These are phyloP conservation scores for Syrphus vitripennis DNA, from an alignment of 2,888 invertebrate genomes.

Conservation along the genomic window DNA sequence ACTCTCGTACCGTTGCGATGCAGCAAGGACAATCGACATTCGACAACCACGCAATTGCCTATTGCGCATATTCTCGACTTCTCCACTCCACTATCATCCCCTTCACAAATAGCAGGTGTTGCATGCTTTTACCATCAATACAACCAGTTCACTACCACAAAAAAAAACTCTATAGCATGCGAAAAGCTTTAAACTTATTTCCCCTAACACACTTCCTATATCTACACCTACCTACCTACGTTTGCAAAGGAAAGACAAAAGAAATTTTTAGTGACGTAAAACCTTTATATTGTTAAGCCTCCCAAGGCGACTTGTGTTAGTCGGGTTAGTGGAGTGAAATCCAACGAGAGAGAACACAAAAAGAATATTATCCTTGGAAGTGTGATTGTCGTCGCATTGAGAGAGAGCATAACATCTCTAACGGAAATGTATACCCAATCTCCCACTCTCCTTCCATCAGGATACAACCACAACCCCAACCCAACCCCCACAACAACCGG, in stretches of 20 bases:
- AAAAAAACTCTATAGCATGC: background rate
- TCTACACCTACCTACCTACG: no score
- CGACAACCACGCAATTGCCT: background rate
- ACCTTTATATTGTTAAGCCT: constrained; percentile 18
- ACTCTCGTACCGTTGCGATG: background rate
- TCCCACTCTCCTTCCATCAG: background rate
- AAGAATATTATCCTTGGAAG: constrained; percentile 43
- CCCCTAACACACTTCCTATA: background rate
- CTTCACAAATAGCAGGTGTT: constrained; percentile 15
- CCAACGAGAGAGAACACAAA: constrained; percentile 4
- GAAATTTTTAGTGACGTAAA: constrained; percentile 50
- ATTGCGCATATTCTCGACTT: constrained; percentile 2
- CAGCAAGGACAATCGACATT: background rate
- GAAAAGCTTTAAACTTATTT: constrained; percentile 11
- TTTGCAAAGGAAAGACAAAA: constrained; percentile 22
- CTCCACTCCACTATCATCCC: background rate
- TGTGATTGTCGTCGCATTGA: constrained; percentile 57
- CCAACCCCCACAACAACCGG: background rate
- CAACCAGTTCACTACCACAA: background rate
- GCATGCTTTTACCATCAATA: background rate
- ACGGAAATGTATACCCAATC: background rate
- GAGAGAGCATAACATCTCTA: constrained; percentile 10
- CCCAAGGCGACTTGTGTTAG: constrained; percentile 61
- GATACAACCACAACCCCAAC: no score
- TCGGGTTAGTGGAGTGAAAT: constrained; percentile 51